Conservation (phyloP, 2,113 vertebrate genomes). For the Rhipidura dahli region DNA sequence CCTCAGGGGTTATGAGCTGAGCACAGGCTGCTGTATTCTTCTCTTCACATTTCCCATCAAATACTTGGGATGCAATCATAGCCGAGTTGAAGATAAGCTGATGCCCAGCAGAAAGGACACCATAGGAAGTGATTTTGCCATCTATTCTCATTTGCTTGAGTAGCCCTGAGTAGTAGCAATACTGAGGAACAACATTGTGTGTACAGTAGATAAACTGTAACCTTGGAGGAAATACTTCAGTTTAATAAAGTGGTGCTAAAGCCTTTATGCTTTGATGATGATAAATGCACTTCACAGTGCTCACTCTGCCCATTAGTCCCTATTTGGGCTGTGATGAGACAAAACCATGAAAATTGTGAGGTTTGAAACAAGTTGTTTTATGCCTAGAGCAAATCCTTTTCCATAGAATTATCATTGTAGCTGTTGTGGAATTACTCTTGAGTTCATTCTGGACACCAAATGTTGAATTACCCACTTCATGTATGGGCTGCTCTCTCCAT, state of each 20-base stretch:
- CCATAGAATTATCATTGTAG: not conserved
- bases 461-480: not conserved
- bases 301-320: not conserved
- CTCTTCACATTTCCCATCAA: not conserved
- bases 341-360: not conserved
- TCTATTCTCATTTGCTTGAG: not conserved
- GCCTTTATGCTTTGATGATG: not conserved
- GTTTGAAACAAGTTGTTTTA: not conserved
- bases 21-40: not conserved
- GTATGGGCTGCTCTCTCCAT: not conserved
- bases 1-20: not conserved
- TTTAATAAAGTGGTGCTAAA: not conserved
- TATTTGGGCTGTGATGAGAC: not conserved
- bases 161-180: not conserved
- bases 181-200: not conserved
- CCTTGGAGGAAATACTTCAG: not conserved
- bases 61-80: not conserved
- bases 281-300: not conserved
- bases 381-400: not conserved
- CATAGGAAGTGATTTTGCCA: not conserved
- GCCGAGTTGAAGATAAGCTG: not conserved
- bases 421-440: not conserved
- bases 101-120: not conserved
- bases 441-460: not conserved
- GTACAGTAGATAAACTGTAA: not conserved